Base-by-base conservation (phyloP, 2,888 invertebrate genomes). In the Carabus problematicus region DNA sequence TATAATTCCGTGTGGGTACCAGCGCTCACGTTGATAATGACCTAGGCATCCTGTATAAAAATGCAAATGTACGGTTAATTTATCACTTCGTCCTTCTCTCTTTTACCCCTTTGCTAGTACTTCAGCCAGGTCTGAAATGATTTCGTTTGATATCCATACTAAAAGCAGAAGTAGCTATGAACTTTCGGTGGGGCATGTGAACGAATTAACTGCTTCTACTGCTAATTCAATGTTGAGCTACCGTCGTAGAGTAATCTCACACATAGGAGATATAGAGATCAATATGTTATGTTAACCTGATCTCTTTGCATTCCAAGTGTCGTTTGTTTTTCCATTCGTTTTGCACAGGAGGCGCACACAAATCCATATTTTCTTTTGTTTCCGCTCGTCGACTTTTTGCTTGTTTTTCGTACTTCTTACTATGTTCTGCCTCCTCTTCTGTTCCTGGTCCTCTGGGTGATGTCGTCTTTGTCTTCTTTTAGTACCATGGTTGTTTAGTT, bases 1-100 rank as follows among this genome's bases (percentile, higher is more conserved):
- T 47, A 14, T 47, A 47, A 14, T 47, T 11, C n/a, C 16, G 11
- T 3, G 47, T 47, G 11, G 8, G 47, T 47, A 11, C 16, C 52
- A 16, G 7, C 52, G 19, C 47, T 16, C 9, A 1, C 11, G 47
- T 29, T 29, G 19, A 18, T 52, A 52, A 52, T 52, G 52, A 52
- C 18, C 29, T 1, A 16, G 14, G 52, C 52, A 18, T 56, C 56
- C 56, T 29, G 39, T 29, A 56, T 56, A 39, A 67, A 67, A 67
- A 67, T 67, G 67, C 43, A 67, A 67, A 67, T 67, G 47, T 58
- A 14, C 40, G 16, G 29, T 59, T 60, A 67, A 67, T 67, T 67
- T 67, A 67, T 60, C 52, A 67, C 59, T 66, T 67, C n/a, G 54
- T 41, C 43, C 41, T 29, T 12, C 39, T 29, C 18, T 12, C 43